phyloP scores from a whole-genome alignment of 2,797 vertebrate species.

The Amniataba percoides region DNA sequence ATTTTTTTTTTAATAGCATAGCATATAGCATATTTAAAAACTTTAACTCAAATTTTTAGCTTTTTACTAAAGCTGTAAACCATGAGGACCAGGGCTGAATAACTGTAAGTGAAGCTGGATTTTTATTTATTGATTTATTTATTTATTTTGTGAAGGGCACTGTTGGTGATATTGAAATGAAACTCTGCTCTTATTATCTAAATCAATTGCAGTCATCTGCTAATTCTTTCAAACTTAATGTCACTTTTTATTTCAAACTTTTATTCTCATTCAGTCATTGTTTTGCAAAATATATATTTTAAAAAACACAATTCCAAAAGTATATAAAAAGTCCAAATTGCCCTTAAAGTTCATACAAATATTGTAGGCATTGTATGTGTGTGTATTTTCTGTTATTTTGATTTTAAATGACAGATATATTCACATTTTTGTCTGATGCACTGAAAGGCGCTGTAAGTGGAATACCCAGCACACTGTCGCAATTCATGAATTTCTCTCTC shows the following conservation, averaged over 20 bases:
- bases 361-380: neutral
- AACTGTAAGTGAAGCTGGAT: neutral
- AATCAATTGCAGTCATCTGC: neutral
- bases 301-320: neutral
- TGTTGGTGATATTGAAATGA: conserved; percentile 1
- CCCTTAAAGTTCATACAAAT: neutral
- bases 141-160: too few species aligned
- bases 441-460: neutral
- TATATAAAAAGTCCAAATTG: too few species aligned
- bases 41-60: neutral
- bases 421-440: neutral
- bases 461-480: conserved; percentile 8
- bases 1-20: too few species aligned
- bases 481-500: neutral
- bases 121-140: too few species aligned
- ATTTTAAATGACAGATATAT: conserved; percentile 11
- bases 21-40: neutral
- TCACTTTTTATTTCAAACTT: neutral
- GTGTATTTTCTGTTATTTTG: conserved; percentile 3
- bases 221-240: neutral
- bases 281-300: conserved; percentile 2
- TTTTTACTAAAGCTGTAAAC: neutral
- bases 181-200: neutral
- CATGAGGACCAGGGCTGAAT: neutral
- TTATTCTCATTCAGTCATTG: too few species aligned